Percentiles rank a stretch among this genome's conserved stretches.
phyloP scores from a whole-genome alignment of 2,888 invertebrate genomes.

The Synanthedon vespiformis region DNA sequence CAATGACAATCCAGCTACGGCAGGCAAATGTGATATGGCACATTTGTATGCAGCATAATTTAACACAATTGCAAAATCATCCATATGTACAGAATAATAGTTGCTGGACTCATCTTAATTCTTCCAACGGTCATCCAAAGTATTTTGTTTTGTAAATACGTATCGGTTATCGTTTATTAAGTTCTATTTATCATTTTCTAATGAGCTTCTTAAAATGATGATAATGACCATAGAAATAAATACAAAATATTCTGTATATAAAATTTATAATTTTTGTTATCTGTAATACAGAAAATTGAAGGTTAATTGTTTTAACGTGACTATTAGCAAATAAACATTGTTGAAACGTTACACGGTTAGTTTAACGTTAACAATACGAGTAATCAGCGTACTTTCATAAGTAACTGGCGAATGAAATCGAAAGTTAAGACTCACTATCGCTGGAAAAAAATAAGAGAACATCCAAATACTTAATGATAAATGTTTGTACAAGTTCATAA shows the following conservation, averaged over 20 bases:
- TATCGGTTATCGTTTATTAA: too few species aligned
- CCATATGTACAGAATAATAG: too few species aligned
- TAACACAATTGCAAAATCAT: too few species aligned
- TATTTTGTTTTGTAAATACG: too few species aligned
- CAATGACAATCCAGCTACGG: not conserved
- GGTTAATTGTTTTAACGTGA: constrained; percentile 18
- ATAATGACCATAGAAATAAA: too few species aligned
- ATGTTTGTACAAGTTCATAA: not conserved
- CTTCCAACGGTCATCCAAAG: too few species aligned
- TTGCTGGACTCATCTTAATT: not conserved
- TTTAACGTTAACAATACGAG: constrained; percentile 12
- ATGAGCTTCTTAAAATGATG: too few species aligned
- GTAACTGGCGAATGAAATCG: constrained; percentile 23
- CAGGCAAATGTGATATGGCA: too few species aligned
- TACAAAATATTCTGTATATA: too few species aligned
- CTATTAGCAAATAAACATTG: not conserved
- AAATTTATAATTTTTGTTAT: too few species aligned
- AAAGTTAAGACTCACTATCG: constrained; percentile 29
- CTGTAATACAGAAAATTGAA: constrained; percentile 19
- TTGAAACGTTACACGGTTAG: constrained; percentile 10
- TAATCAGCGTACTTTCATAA: constrained; percentile 16
- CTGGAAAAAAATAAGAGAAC: constrained; percentile 1
- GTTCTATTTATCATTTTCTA: too few species aligned
- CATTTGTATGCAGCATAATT: too few species aligned
- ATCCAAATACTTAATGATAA: not conserved